Conservation (phyloP, 2,113 vertebrate genomes). For the Nematolebias whitei region DNA sequence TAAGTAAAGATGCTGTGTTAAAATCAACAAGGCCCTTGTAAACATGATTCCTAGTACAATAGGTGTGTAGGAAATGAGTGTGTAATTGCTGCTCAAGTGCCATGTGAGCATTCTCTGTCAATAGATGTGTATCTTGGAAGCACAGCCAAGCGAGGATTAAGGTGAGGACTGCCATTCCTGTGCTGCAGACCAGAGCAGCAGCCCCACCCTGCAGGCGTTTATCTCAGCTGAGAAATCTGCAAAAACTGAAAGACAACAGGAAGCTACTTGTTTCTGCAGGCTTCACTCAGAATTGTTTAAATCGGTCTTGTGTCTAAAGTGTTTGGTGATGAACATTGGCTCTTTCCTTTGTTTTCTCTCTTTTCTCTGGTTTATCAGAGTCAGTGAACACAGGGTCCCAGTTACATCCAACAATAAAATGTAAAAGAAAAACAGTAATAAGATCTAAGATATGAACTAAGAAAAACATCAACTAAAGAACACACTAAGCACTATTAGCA, state of each 20-base stretch:
- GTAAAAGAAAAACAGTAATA: too few species aligned
- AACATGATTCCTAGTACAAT: conserved; percentile 51
- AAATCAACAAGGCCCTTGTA: conserved; percentile 45
- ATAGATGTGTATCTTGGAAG: conserved; percentile 53
- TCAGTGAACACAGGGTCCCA: too few species aligned
- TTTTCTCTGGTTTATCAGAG: too few species aligned
- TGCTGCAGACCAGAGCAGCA: conserved; percentile 27
- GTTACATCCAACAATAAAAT: too few species aligned
- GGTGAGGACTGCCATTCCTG: conserved; percentile 52
- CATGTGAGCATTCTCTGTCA: conserved; percentile 47
- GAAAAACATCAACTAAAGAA: too few species aligned
- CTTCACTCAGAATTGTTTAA: conserved; percentile 22
- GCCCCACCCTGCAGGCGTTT: conserved; percentile 55
- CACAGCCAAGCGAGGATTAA: conserved; percentile 48
- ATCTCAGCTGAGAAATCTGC: conserved; percentile 31
- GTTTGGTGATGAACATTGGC: too few species aligned
- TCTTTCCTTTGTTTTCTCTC: too few species aligned
- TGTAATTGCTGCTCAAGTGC: conserved; percentile 44
- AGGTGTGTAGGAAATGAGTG: conserved; percentile 35
- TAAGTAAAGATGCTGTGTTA: conserved; percentile 38
- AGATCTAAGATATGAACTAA: too few species aligned
- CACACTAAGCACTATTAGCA: too few species aligned
- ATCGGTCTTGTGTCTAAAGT: conserved; percentile 38
- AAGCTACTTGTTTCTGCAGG: conserved; percentile 45
- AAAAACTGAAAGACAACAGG: conserved; percentile 48